Evolutionary conservation across 2,888 invertebrate species (phyloP).

Genomic region (Ariolimax columbianus): DNA sequence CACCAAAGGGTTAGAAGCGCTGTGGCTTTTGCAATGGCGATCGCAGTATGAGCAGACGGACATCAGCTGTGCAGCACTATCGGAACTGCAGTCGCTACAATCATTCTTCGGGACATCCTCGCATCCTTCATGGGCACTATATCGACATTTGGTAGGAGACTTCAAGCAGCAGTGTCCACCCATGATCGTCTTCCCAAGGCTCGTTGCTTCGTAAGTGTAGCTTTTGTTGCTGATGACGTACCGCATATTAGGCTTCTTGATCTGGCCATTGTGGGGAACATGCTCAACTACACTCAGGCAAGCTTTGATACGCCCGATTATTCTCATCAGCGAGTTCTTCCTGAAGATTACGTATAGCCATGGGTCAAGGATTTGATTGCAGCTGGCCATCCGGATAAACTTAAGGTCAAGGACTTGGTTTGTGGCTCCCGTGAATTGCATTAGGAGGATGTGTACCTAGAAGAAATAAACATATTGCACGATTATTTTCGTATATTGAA

Average conservation of each 20-base stretch:
- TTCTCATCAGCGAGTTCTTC: constrained; percentile 67
- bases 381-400: constrained; percentile 76
- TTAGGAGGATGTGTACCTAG: constrained; percentile 74
- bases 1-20: not conserved
- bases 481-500: too few species aligned
- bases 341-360: constrained; percentile 79
- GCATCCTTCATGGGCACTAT: not conserved
- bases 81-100: not conserved
- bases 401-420: constrained; percentile 73
- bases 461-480: not conserved
- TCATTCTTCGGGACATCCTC: not conserved
- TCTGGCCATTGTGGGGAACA: constrained; percentile 29
- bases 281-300: constrained; percentile 36
- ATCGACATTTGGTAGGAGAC: not conserved
- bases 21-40: not conserved
- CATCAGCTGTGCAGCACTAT: not conserved
- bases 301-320: constrained; percentile 37
- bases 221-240: constrained; percentile 49
- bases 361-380: constrained; percentile 79
- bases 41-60: constrained; percentile 18
- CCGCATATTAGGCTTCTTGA: constrained; percentile 41
- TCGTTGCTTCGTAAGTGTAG: constrained; percentile 49
- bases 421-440: constrained; percentile 67
- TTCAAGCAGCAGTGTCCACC: not conserved
- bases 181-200: constrained; percentile 20